Evolutionary conservation across 2,888 invertebrate genomes (phyloP).

Genomic region (Drosophila demipolita): DNA sequence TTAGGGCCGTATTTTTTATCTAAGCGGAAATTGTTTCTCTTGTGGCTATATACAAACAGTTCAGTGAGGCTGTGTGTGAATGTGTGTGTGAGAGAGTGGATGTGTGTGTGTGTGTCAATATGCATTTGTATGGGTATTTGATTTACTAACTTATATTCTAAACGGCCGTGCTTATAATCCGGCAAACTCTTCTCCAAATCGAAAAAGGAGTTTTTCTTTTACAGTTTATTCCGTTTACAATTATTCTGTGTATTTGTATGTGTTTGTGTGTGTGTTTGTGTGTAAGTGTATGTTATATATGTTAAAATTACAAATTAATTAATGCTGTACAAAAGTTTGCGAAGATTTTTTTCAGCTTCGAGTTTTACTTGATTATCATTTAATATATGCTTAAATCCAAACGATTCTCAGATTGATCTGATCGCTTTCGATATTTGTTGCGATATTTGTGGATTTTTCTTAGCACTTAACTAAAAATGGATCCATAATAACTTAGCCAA

Average conservation of each 20-base stretch:
- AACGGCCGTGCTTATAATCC: slow-evolving; percentile 62
- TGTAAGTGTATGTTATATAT: slow-evolving; percentile 3
- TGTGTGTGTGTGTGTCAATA: slow-evolving; percentile 15
- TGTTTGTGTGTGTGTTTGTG: slow-evolving; percentile 23
- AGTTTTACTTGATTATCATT: slow-evolving; percentile 22
- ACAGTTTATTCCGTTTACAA: slow-evolving; percentile 35
- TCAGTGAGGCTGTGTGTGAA: slow-evolving; percentile 25
- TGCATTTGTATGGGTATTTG: slow-evolving; percentile 53
- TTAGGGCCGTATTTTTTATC: slow-evolving; percentile 68
- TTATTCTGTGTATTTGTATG: slow-evolving; percentile 25
- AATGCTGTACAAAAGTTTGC: slow-evolving; percentile 71
- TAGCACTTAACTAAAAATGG: slow-evolving; percentile 54
- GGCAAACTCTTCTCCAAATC: slow-evolving; percentile 20
- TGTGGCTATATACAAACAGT: slow-evolving; percentile 61
- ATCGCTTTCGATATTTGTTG: neutral
- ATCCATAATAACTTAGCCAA: slow-evolving; percentile 65
- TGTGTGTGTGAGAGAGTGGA: slow-evolving; percentile 8
- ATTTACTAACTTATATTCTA: slow-evolving; percentile 77
- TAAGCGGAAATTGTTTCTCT: slow-evolving; percentile 71
- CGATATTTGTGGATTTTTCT: slow-evolving; percentile 16
- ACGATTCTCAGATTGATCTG: slow-evolving; percentile 1
- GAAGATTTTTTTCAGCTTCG: slow-evolving; percentile 37
- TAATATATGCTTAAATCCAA: slow-evolving; percentile 23
- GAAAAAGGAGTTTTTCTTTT: slow-evolving; percentile 15
- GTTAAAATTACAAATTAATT: slow-evolving; percentile 75